These are phyloP conservation scores for Callipepla californica DNA, from an alignment of 2,113 vertebrate species.

Conservation along the genomic window DNA sequence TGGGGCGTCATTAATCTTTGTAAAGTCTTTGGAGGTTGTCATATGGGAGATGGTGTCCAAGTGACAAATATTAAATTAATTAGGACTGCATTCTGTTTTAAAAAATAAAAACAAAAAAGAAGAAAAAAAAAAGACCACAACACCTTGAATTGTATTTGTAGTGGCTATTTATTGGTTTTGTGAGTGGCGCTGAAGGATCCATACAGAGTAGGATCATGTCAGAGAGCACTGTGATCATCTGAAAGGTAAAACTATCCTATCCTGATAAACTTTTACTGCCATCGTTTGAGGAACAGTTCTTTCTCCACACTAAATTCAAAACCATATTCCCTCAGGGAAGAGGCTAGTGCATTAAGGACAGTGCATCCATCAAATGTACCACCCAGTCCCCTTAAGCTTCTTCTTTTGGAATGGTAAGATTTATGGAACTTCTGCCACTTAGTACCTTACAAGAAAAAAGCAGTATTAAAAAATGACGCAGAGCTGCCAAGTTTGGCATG, in stretches of 20 bases:
- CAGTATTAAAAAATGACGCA: slow-evolving; percentile 3
- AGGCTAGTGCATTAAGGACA: slow-evolving; percentile 39
- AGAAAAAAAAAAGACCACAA: neutral
- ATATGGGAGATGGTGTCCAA: slow-evolving; percentile 24
- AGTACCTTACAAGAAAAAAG: slow-evolving; percentile 56
- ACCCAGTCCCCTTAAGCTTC: slow-evolving; percentile 41
- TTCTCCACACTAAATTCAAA: slow-evolving; percentile 46
- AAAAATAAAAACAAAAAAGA: neutral
- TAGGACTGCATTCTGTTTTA: neutral
- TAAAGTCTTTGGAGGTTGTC: slow-evolving; percentile 44
- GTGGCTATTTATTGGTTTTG: neutral
- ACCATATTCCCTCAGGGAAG: slow-evolving; percentile 49
- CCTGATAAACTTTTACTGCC: slow-evolving; percentile 50
- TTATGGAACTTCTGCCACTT: slow-evolving; percentile 44
- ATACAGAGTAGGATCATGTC: neutral
- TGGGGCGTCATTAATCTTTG: slow-evolving; percentile 44
- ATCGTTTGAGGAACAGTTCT: slow-evolving; percentile 39
- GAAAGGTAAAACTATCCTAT: slow-evolving; percentile 24
- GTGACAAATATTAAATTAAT: slow-evolving; percentile 64
- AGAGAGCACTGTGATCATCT: neutral
- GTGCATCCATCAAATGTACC: slow-evolving; percentile 30
- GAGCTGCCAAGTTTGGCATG: slow-evolving; percentile 5
- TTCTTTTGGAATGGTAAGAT: slow-evolving; percentile 62
- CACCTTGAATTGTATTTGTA: neutral
- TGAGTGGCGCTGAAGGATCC: neutral